These are phyloP conservation scores for Adineta ricciae DNA, from an alignment of 2,888 invertebrate genomes.

Conservation along the genomic window DNA sequence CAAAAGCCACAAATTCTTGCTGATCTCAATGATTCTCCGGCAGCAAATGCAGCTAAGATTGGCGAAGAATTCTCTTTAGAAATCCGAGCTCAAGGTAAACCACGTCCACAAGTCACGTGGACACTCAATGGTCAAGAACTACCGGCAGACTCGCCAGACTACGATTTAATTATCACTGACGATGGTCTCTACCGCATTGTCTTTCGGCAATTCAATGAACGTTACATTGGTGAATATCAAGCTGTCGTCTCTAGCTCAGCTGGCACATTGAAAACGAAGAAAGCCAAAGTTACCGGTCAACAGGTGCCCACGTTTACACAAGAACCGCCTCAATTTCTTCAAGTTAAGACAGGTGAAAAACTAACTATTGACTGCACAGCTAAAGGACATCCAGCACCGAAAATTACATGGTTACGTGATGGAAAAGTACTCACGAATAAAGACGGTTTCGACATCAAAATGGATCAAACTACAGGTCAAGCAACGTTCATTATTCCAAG, in stretches of 20 bases:
- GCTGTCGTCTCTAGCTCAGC: not conserved
- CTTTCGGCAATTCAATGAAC: not conserved
- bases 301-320: not conserved
- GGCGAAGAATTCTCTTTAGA: slow-evolving; percentile 14
- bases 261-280: not conserved
- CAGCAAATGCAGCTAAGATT: not conserved
- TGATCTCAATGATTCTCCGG: not conserved
- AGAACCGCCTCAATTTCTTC: not conserved
- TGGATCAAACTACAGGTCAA: not conserved
- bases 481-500: not conserved
- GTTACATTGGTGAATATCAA: not conserved
- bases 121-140: not conserved
- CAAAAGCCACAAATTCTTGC: not conserved
- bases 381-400: slow-evolving; percentile 9
- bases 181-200: not conserved
- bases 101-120: not conserved
- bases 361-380: not conserved
- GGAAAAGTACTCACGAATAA: not conserved
- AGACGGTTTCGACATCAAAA: slow-evolving; percentile 3
- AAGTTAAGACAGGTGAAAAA: slow-evolving; percentile 15
- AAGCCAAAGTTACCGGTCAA: not conserved
- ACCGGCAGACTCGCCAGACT: not conserved
- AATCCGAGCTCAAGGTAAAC: not conserved
- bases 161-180: not conserved
- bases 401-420: not conserved